Conservation (phyloP, 2,113 vertebrate genomes). For the Brachyhypopomus occidentalis region DNA sequence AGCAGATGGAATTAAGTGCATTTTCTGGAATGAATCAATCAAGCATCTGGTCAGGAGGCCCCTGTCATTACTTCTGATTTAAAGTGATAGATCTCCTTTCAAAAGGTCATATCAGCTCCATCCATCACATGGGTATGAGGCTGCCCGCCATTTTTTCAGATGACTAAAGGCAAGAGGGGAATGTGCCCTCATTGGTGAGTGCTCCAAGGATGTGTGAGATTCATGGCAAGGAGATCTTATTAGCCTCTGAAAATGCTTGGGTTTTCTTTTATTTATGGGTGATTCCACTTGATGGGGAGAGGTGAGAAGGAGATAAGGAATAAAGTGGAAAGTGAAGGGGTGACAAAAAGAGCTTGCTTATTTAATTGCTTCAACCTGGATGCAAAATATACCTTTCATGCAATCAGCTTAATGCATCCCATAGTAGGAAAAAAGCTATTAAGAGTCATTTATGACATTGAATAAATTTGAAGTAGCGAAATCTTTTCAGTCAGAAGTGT, state of each 20-base stretch:
- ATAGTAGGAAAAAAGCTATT: conserved; percentile 24
- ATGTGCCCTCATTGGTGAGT: neutral
- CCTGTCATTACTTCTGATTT: conserved; percentile 76
- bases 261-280: conserved; percentile 14
- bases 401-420: conserved; percentile 25
- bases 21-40: conserved; percentile 65
- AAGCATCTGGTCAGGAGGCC: conserved; percentile 71
- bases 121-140: conserved; percentile 71
- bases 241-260: neutral
- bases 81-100: conserved; percentile 79
- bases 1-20: conserved; percentile 52
- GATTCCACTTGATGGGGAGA: conserved; percentile 28
- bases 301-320: conserved; percentile 38
- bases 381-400: conserved; percentile 38
- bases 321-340: conserved; percentile 24
- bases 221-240: neutral
- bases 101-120: conserved; percentile 72
- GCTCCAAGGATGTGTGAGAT: conserved; percentile 14
- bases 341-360: conserved; percentile 40
- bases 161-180: conserved; percentile 63
- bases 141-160: conserved; percentile 66
- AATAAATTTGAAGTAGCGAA: conserved; percentile 20
- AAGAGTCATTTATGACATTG: conserved; percentile 35
- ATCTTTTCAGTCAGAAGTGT: conserved; percentile 43
- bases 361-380: conserved; percentile 33